These are phyloP conservation scores for Perca flavescens DNA, from an alignment of 2,113 vertebrate species.

Conservation along the genomic window DNA sequence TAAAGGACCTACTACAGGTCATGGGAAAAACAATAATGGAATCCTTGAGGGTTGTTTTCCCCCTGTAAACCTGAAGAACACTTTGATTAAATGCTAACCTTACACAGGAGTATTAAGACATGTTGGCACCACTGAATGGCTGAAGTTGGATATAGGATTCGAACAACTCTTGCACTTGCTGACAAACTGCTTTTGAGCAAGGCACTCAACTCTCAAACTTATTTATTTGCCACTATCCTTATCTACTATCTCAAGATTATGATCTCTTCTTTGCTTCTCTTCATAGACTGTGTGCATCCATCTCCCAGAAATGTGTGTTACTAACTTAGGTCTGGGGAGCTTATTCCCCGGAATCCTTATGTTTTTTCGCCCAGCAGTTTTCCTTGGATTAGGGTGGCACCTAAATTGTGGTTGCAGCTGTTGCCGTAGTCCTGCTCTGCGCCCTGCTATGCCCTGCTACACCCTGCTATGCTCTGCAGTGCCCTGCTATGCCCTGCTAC, in stretches of 20 bases:
- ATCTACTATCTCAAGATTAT: not conserved
- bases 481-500: too few species aligned
- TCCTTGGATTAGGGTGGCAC: too few species aligned
- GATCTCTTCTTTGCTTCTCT: too few species aligned
- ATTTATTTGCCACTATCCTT: not conserved
- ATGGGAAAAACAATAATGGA: slow-evolving; percentile 41
- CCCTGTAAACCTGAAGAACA: not conserved
- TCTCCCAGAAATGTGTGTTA: too few species aligned
- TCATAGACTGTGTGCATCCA: too few species aligned
- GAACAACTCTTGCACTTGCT: not conserved
- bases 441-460: too few species aligned
- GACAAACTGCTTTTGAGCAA: slow-evolving; percentile 13
- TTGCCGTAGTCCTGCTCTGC: too few species aligned
- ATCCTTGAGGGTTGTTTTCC: slow-evolving; percentile 21
- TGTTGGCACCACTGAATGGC: not conserved
- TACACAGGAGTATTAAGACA: slow-evolving; percentile 34
- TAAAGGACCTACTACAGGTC: slow-evolving; percentile 24
- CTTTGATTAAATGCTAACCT: slow-evolving; percentile 34
- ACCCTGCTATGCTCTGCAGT: too few species aligned
- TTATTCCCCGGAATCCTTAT: too few species aligned
- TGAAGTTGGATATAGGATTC: not conserved
- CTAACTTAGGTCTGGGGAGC: too few species aligned
- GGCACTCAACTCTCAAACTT: not conserved
- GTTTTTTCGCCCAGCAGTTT: too few species aligned
- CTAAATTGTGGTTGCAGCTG: too few species aligned